Evolutionary conservation across 2,113 vertebrate genomes (phyloP), one percentile per base, ranked within the genome.

Genomic region (Rhombomys opimus): DNA sequence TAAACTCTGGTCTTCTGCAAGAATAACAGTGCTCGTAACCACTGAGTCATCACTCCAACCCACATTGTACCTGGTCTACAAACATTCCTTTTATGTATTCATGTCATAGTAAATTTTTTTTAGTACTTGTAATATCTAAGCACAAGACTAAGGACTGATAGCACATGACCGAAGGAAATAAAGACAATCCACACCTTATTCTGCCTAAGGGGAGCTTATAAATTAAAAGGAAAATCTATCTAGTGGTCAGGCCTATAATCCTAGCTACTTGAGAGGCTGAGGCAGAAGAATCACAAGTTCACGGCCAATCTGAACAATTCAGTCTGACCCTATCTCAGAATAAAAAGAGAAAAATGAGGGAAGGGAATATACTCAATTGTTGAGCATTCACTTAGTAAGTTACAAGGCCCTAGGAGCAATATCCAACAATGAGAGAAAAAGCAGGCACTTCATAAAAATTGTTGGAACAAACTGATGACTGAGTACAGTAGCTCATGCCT

Each of bases 171-270:
- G 85, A 77, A 17, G 65, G 38, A 93, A 93, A 92, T 13, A 73
- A 94, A 91, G 10, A 17, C 41, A 93, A 8, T 81, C 10, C 41
- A 61, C 6, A 68, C 76, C 41, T 73, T 86, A 78, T 9, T 75
- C 52, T 93, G 27, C 20, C 70, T 91, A 77, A 90, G 87, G 30
- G 54, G 88, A 67, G 38, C 30, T 94, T 41, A 96, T 4, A 95
- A 46, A 82, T 59, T 63, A n/a, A 85, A 72, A n/a, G 61, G 11
- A 92, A 73, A 46, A 81, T 76, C 38, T 84, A 61, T 84, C 57
- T 84, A 32, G 57, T 61, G 12, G 57, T 84, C 35, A 38, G 35
- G 80, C 18, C 22, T 84, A n/a, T 14, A 84, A 63, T 25, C n/a
- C 20, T 10, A 84, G 57, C 9, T 82, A 59, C 57, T 23, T 82